Evolutionary conservation across 2,797 vertebrate genomes (phyloP), one percentile per base, ranked within the genome.

Genomic region (Gymnocypris eckloni): DNA sequence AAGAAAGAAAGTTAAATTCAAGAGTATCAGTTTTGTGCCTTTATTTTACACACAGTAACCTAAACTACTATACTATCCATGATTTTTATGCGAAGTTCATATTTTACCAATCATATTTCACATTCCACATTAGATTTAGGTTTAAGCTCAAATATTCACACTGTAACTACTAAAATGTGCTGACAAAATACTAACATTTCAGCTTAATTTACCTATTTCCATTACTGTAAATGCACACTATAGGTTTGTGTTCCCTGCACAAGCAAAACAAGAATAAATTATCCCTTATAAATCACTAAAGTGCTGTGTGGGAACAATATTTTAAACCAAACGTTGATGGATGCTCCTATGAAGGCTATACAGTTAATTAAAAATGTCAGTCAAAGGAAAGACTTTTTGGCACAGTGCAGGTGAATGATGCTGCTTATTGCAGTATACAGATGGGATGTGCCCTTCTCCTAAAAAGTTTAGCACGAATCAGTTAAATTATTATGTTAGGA

Each of bases 261-360:
- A 75, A 41, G 72, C 72, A 76, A 39, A 67, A 33, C 2, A 48
- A 66, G 2, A 13, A 43, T 67, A 43, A 66, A 66, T 50, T 8
- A 76, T 50, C n/a, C 15, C 43, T 13, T 54, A 84, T 18, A 12
- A 78, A 69, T 67, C 13, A 41, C 22, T 45, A 67, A 84, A 78
- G 83, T 84, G 33, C 64, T 33, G 48, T 78, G 37, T 70, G 45
- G 82, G 73, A 69, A 54, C 61, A 78, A 69, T 78, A 33, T 13
- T 78, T n/a, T 69, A 56, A 84, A 56, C 43, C 45, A 52, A 84
- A 43, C 1, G 2, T 61, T 69, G 75, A 78, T 15, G 45, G 10
- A 78, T 56, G 50, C 56, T 70, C 33, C 22, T 39, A 79, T 43
- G 16, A 70, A 54, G 33, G 59, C 37, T 78, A 18, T 78, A 28